A percentile compares a stretch with the other conserved stretches of the same genome.
Evolutionary conservation across 2,888 invertebrate species (phyloP).

Genomic region (Pandemis corylana): DNA sequence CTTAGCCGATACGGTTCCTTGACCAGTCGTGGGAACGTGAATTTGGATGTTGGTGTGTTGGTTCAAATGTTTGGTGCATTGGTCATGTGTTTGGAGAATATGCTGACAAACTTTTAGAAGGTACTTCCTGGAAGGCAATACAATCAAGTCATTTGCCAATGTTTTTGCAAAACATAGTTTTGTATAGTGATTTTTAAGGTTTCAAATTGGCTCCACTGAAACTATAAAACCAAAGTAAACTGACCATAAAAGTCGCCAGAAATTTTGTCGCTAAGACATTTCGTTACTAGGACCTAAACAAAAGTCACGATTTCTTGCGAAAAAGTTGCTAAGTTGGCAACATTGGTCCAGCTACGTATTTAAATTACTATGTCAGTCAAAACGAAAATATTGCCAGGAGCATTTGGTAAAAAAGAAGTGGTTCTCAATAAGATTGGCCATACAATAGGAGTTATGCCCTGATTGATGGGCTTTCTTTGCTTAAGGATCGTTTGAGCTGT

Average conservation of each 20-base stretch:
- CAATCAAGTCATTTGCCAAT: not conserved
- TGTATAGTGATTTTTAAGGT: not conserved
- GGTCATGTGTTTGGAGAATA: no score
- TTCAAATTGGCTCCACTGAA: not conserved
- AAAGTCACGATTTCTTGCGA: no score
- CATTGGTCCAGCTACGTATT: no score
- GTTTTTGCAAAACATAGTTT: not conserved
- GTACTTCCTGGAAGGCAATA: not conserved
- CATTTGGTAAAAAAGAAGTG: no score
- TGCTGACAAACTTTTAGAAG: not conserved
- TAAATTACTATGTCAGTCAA: no score
- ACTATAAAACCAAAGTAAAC: no score
- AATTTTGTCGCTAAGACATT: no score
- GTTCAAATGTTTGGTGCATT: slow-evolving; percentile 38
- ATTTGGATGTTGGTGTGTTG: slow-evolving; percentile 46
- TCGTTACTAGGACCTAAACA: no score
- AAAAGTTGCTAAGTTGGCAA: no score
- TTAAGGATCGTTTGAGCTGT: slow-evolving; percentile 70
- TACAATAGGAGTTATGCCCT: slow-evolving; percentile 44
- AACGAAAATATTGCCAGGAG: no score
- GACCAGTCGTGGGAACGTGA: slow-evolving; percentile 55
- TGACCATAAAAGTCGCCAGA: no score
- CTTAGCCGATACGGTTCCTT: slow-evolving; percentile 66
- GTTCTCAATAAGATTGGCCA: slow-evolving; percentile 1
- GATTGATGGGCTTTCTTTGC: slow-evolving; percentile 60